These are phyloP conservation scores for Ceratosolen fusciceps DNA, from an alignment of 1,140 invertebrate genomes.

Conservation along the genomic window DNA sequence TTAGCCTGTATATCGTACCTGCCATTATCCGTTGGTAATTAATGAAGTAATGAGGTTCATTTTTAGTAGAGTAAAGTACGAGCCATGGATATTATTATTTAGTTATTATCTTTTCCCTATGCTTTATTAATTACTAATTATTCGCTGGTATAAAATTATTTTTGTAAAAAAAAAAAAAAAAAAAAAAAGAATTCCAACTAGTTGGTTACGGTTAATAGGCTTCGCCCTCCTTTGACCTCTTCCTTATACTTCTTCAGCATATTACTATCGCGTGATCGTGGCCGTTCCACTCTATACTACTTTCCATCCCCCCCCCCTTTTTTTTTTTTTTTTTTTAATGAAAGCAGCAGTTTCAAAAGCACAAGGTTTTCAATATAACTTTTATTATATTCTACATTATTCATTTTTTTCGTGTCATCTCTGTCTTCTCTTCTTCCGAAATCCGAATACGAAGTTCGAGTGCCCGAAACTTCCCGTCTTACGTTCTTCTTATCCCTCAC, in stretches of 20 bases:
- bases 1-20: no score
- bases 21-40: no score
- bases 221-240: slow-evolving; percentile 3
- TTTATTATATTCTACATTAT: background rate
- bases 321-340: slow-evolving; percentile 48
- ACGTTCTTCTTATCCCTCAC: background rate
- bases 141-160: no score
- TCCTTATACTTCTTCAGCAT: slow-evolving; percentile 4
- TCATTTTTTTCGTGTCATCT: background rate
- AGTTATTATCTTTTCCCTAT: no score
- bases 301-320: slow-evolving; percentile 42
- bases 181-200: background rate
- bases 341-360: slow-evolving; percentile 27
- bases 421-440: background rate
- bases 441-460: background rate
- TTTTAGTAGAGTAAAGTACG: no score
- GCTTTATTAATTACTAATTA: no score
- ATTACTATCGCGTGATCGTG: slow-evolving; percentile 37
- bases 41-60: no score
- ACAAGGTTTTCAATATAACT: slow-evolving; percentile 8
- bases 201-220: background rate
- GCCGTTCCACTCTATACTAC: background rate
- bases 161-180: no score
- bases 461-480: slow-evolving; percentile 3
- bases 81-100: no score